Conservation (phyloP, 1,140 invertebrate genomes). For the Cydia strobilella region DNA sequence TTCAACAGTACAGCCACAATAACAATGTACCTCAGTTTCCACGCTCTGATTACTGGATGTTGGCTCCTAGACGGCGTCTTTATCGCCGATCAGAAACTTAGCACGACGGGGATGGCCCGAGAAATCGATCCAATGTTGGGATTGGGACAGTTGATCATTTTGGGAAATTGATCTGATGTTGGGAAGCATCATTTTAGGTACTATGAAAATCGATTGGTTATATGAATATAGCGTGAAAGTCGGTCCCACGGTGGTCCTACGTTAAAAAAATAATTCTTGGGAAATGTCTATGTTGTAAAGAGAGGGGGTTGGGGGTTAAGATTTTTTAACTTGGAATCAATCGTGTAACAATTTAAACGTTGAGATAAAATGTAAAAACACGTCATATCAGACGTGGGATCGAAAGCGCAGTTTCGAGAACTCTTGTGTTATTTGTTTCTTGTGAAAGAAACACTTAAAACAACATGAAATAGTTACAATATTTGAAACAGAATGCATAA, state of each 20-base stretch:
- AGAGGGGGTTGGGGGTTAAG: no score
- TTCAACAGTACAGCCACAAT: conserved; percentile 49
- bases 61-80: conserved; percentile 76
- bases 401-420: background rate
- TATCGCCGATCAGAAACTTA: conserved; percentile 75
- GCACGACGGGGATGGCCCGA: conserved; percentile 41
- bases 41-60: conserved; percentile 80
- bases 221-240: background rate
- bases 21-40: conserved; percentile 75
- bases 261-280: background rate
- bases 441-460: conserved; percentile 39
- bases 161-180: background rate
- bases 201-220: background rate
- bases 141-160: background rate
- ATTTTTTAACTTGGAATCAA: background rate
- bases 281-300: background rate
- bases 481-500: conserved; percentile 53
- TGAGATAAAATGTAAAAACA: background rate
- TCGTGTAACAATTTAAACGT: background rate
- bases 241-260: background rate
- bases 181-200: background rate
- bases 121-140: conserved; percentile 42
- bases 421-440: background rate
- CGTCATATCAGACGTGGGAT: background rate
- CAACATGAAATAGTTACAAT: conserved; percentile 40